Conservation (phyloP, 2,113 vertebrate genomes). For the human region GRCh38 chr7:50457001-50457500, state of each 20-base stretch:
- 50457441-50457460: neutral
- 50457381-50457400: neutral
- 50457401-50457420: neutral
- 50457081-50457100: neutral
- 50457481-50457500: neutral
- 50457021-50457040: neutral
- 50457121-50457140: neutral
- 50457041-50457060: neutral
- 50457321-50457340: neutral
- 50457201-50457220: neutral
- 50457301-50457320: neutral
- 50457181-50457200: neutral
- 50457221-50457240: neutral
- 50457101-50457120: neutral
- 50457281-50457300: neutral
- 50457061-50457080: neutral
- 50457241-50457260: too few species aligned
- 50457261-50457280: neutral
- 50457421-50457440: neutral
- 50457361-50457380: rapidly evolving
- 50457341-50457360: neutral
- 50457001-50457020: neutral
- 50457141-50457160: neutral
- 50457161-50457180: neutral
- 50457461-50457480: neutral